Conservation (phyloP, 1,140 invertebrate species). For the Diprion similis region DNA sequence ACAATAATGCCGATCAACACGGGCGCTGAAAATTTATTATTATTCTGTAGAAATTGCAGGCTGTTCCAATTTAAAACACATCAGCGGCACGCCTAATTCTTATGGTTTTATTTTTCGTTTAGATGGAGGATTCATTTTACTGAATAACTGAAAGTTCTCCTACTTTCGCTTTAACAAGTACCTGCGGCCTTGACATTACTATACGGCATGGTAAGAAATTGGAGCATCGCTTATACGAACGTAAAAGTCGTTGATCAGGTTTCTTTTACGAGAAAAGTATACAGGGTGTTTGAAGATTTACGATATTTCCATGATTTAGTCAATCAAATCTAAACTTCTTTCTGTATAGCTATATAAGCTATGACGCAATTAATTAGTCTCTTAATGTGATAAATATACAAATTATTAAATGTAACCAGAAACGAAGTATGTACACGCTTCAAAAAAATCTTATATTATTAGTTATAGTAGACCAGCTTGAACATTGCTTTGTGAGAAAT, state of each 20-base stretch:
- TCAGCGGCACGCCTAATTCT: neutral
- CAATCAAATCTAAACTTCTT: too few species aligned
- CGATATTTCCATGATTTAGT: too few species aligned
- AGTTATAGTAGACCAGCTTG: too few species aligned
- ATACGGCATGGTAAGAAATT: neutral
- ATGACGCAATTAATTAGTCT: too few species aligned
- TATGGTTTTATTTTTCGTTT: neutral
- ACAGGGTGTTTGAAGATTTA: neutral
- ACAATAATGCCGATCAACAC: too few species aligned
- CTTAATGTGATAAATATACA: too few species aligned
- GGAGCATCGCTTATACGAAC: neutral
- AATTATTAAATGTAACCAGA: too few species aligned
- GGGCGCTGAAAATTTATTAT: too few species aligned
- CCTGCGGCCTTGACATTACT: conserved; percentile 2
- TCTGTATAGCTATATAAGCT: too few species aligned
- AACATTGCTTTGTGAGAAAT: neutral
- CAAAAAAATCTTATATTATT: neutral
- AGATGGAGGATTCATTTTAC: neutral
- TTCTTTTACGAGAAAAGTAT: neutral
- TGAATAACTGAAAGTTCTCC: conserved; percentile 4
- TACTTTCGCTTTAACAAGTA: conserved; percentile 3
- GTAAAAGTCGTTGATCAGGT: neutral
- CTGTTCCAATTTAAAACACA: too few species aligned
- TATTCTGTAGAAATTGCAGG: too few species aligned
- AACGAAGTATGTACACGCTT: neutral